Base-by-base conservation (phyloP, 2,113 vertebrate species). In the Bambusicola thoracicus region DNA sequence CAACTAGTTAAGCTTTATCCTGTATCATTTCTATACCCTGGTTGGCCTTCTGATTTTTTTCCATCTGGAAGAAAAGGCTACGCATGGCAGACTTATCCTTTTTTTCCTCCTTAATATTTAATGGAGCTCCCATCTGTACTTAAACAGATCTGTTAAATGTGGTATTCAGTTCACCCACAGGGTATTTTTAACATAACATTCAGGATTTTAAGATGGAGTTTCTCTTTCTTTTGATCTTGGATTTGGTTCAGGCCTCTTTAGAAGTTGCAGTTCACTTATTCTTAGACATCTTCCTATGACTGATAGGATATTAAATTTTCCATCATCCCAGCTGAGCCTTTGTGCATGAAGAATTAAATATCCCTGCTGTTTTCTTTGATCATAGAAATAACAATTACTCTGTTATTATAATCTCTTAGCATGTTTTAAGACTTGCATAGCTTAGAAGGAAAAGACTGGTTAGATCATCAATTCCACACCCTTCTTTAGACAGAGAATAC, bases 321-420 rank as follows among this genome's bases (percentile, higher is more conserved):
- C 3, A 1, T 81, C 56, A 76, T 89, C 63, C 78, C 40, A 81
- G 51, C 22, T 6, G 4, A 90, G 68, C 41, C 25, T 1, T 87
- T 94, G 75, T 75, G 13, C 76, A 11, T 78, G 68, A 81, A 83
- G 59, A 92, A 68, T 94, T 90, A 89, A 97, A 95, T 34, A 63
- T 89, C 18, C 27, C 7, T 66, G 14, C 34, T 68, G 51, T 81
- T 94, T 91, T 83, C 92, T 96, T 96, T 95, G 87, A 96, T 95
- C 83, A 92, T 25, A 58, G 77, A 85, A 94, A 65, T 78, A 95
- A 95, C 80, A 85, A 80, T 87, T 85, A 55, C 51, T 85, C 49
- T 78, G 22, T 90, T 95, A 21, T 15, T 87, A 46, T 74, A 66
- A 91, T 91, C 82, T 75, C 55, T 67, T 49, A 65, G 43, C 27